Evolutionary conservation across 2,113 vertebrate genomes (phyloP), one percentile per base, ranked within the genome.

Genomic region (Heloderma charlesbogerti): DNA sequence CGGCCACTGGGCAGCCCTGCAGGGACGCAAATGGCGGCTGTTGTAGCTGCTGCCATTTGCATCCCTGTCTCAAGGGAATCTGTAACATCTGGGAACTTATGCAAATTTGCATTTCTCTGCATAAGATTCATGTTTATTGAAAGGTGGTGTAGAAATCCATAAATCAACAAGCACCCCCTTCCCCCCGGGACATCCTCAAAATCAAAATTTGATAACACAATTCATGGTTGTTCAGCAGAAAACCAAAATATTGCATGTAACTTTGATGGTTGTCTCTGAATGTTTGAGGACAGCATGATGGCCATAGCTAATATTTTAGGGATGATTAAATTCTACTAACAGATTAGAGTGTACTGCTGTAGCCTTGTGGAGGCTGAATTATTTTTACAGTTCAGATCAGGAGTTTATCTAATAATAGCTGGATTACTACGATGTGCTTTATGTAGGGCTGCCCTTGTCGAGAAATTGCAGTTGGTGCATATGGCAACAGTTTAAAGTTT

Each of bases 161-260:
- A 37, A 78, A 45, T 20, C 72, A 75, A 40, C 34, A n/a, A 75
- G 71, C 16, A 75, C 20, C 40, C 40, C 7, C 34, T 74, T 40
- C 72, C 13, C 18, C n/a, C 72, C 40, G 6, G 37, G 72, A 75
- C 6, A 13, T 40, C 37, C 6, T 75, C 18, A 40, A 75, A 75
- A 60, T 83, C 31, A 37, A 31, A 37, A n/a, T 16, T 4, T 43
- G 25, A 43, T 84, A 25, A 40, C 13, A 29, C 37, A 27, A 13
- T 63, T 63, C 81, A 22, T 37, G n/a, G 43, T 43, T 9, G 9
- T 77, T 43, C 20, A 16, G 22, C 40, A 77, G 48, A 77, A 87
- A 82, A 87, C 29, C 15, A 60, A 2, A 86, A 1, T 0, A 51
- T 0, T 75, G n/a, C 74, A 3, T 63, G 1, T 13, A 20, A 4